A percentile compares a stretch with the other conserved stretches of the same genome.
phyloP scores from a whole-genome alignment of 2,888 invertebrate species.

The Leistus spinibarbis region DNA sequence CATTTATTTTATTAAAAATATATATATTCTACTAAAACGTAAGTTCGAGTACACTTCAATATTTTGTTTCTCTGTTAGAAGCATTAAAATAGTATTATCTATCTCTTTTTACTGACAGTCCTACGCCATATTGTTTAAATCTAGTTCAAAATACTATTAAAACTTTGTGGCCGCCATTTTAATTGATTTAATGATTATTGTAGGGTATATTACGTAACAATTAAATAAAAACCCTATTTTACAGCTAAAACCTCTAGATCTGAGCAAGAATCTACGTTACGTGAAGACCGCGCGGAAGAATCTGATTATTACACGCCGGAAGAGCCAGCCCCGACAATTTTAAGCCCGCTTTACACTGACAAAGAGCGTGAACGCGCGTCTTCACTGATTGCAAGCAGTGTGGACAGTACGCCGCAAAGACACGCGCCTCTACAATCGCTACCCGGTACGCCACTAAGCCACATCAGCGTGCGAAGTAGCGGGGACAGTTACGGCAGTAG shows the following conservation, averaged over 20 bases:
- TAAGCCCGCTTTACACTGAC: conserved; percentile 64
- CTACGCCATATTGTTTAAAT: too few relatives aligned
- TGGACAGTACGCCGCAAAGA: conserved; percentile 56
- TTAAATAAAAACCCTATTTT: too few relatives aligned
- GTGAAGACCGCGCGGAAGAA: conserved; percentile 65
- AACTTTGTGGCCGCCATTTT: too few relatives aligned
- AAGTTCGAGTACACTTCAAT: too few relatives aligned
- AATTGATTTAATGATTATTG: too few relatives aligned
- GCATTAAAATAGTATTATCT: too few relatives aligned
- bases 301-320: conserved; percentile 82
- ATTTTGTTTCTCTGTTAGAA: too few relatives aligned
- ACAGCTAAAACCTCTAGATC: not conserved
- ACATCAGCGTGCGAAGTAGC: conserved; percentile 73
- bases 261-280: conserved; percentile 44
- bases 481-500: conserved; percentile 83
- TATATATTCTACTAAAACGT: too few relatives aligned
- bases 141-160: too few relatives aligned
- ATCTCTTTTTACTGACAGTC: too few relatives aligned
- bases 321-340: conserved; percentile 71
- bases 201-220: too few relatives aligned
- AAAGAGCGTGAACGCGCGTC: conserved; percentile 35
- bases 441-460: conserved; percentile 72
- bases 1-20: too few relatives aligned
- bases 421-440: conserved; percentile 44
- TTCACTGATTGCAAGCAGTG: conserved; percentile 47